Evolutionary conservation across 2,888 invertebrate genomes (phyloP).

Genomic region (Scaptomyza flava): DNA sequence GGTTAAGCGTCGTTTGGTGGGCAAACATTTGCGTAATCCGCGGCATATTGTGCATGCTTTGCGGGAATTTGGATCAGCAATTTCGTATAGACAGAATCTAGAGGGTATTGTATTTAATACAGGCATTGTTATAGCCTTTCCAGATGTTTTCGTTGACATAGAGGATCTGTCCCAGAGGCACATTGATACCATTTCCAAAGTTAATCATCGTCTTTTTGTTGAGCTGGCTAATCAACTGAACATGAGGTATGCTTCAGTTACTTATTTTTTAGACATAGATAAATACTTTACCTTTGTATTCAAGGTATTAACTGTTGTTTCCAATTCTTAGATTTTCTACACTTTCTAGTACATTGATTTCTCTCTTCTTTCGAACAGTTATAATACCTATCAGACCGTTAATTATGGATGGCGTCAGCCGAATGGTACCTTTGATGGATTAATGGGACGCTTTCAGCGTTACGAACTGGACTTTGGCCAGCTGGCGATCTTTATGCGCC

Average conservation of each 20-base stretch:
- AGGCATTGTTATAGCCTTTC: constrained; percentile 82
- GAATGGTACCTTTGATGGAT: constrained; percentile 86
- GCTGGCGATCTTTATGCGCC: constrained; percentile 86
- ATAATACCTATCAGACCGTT: constrained; percentile 83
- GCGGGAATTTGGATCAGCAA: constrained; percentile 73
- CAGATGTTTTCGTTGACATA: constrained; percentile 82
- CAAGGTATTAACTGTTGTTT: too few relatives aligned
- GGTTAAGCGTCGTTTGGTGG: constrained; percentile 58
- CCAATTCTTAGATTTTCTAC: too few relatives aligned
- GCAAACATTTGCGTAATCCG: constrained; percentile 40
- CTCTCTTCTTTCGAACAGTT: constrained; percentile 60
- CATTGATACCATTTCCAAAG: constrained; percentile 84
- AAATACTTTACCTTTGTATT: too few relatives aligned
- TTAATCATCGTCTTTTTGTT: constrained; percentile 82
- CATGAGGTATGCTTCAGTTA: constrained; percentile 77
- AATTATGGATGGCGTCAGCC: constrained; percentile 86
- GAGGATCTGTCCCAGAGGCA: constrained; percentile 82
- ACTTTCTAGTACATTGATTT: not conserved
- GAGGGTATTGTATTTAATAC: constrained; percentile 81
- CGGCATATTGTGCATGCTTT: constrained; percentile 60
- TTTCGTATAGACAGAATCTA: constrained; percentile 79
- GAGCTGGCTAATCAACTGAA: constrained; percentile 84
- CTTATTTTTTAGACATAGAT: not conserved
- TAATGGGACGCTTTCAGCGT: constrained; percentile 86
- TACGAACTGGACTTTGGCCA: constrained; percentile 86